phyloP scores from a whole-genome alignment of 2,113 vertebrate species.

The Acanthisitta chloris region DNA sequence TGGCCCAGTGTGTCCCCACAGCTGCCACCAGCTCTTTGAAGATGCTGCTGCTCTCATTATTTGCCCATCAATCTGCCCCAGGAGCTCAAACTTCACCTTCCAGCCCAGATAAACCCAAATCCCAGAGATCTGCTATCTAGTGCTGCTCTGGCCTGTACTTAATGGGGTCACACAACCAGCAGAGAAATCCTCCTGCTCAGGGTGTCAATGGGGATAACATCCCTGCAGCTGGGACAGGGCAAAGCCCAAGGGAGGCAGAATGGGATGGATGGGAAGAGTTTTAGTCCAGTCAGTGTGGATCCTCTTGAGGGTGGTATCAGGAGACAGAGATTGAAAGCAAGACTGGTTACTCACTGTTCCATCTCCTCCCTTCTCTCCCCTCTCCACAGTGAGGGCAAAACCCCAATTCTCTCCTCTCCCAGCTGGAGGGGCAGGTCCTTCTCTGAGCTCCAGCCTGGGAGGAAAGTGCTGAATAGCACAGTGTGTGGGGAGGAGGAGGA shows the following conservation, averaged over 20 bases:
- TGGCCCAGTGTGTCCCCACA: background rate
- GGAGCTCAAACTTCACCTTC: background rate
- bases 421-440: background rate
- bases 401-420: background rate
- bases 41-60: background rate
- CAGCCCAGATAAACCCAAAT: background rate
- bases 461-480: background rate
- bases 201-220: background rate
- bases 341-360: background rate
- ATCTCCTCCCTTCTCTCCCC: background rate
- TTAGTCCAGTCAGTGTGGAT: accelerated
- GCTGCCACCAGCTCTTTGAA: background rate
- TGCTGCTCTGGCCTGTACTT: background rate
- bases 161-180: background rate
- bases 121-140: background rate
- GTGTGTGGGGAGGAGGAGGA: background rate
- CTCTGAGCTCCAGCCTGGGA: accelerated
- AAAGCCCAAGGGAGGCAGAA: background rate
- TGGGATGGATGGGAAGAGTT: background rate
- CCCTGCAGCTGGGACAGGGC: background rate
- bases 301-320: accelerated
- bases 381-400: background rate
- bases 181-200: background rate
- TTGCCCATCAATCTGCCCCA: accelerated
- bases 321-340: background rate